phyloP scores from a whole-genome alignment of 1,140 invertebrate genomes.

The Calephelis nemesis region DNA sequence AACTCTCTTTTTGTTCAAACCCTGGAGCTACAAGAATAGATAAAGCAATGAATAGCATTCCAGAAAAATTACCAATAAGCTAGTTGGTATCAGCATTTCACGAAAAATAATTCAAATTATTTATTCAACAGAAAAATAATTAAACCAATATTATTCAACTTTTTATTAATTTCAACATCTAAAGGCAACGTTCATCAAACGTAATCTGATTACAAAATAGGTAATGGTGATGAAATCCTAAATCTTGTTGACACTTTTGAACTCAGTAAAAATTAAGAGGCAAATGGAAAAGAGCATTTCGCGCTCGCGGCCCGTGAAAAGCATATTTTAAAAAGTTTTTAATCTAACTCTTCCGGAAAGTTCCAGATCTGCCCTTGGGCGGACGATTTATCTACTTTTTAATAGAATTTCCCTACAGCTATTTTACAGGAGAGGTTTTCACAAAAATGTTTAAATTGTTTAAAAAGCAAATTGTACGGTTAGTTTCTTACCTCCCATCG shows the following conservation, averaged over 20 bases:
- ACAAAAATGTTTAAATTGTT: not conserved
- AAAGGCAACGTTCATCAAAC: not conserved
- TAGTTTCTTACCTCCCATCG: too few relatives aligned
- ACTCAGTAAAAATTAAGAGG: constrained; percentile 18
- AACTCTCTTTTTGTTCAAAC: too few relatives aligned
- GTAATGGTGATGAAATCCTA: constrained; percentile 14
- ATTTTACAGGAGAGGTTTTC: constrained; percentile 4
- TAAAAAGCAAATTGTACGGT: too few relatives aligned
- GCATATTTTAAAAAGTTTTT: constrained; percentile 19
- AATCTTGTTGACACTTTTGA: constrained; percentile 20
- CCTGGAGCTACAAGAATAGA: too few relatives aligned
- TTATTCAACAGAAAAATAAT: too few relatives aligned
- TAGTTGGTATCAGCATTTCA: too few relatives aligned
- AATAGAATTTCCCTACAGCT: constrained; percentile 16
- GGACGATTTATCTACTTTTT: constrained; percentile 17
- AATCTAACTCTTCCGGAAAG: constrained; percentile 13
- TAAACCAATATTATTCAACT: constrained; percentile 1
- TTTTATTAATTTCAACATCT: not conserved
- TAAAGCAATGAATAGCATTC: too few relatives aligned
- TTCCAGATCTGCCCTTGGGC: constrained; percentile 16
- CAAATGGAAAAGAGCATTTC: constrained; percentile 17
- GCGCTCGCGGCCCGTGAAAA: constrained; percentile 20
- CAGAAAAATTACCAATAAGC: too few relatives aligned
- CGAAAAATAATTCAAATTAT: too few relatives aligned
- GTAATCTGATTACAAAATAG: constrained; percentile 10